Conservation (phyloP, 1,140 invertebrate species). For the Maconellicoccus hirsutus region DNA sequence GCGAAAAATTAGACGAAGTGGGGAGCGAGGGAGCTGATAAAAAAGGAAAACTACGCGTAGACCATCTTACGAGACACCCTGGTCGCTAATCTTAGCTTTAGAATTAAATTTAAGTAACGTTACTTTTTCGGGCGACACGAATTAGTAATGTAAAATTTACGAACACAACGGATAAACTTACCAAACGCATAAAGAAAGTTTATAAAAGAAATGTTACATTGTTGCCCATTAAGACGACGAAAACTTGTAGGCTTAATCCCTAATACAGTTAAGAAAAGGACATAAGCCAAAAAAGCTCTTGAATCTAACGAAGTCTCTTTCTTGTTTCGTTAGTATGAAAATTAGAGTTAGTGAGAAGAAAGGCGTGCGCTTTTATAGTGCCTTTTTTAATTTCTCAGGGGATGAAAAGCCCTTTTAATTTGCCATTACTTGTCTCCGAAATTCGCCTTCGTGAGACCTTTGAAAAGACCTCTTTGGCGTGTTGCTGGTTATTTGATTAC, state of each 20-base stretch:
- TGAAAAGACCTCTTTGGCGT: constrained; percentile 14
- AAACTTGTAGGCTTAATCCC: neutral
- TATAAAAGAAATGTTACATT: constrained; percentile 1
- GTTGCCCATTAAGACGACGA: neutral
- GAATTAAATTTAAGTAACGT: neutral
- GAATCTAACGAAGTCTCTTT: constrained; percentile 12
- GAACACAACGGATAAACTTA: constrained; percentile 3
- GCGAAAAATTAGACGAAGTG: no score
- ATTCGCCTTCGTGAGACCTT: neutral
- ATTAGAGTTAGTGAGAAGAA: constrained; percentile 12
- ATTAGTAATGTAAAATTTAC: constrained; percentile 10
- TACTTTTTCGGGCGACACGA: neutral
- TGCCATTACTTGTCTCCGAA: constrained; percentile 19
- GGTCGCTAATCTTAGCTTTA: neutral
- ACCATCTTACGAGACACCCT: neutral
- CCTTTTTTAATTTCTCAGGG: constrained; percentile 18
- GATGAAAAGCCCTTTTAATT: constrained; percentile 19
- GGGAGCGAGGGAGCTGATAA: no score
- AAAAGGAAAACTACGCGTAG: no score
- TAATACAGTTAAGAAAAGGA: constrained; percentile 5
- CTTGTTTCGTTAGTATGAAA: neutral
- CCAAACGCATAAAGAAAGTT: constrained; percentile 4
- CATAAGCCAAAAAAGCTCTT: constrained; percentile 8
- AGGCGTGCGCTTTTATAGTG: neutral
- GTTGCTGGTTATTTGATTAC: constrained; percentile 3